These are phyloP conservation scores for Dasypolia templi DNA, from an alignment of 2,888 invertebrate species.

Conservation along the genomic window DNA sequence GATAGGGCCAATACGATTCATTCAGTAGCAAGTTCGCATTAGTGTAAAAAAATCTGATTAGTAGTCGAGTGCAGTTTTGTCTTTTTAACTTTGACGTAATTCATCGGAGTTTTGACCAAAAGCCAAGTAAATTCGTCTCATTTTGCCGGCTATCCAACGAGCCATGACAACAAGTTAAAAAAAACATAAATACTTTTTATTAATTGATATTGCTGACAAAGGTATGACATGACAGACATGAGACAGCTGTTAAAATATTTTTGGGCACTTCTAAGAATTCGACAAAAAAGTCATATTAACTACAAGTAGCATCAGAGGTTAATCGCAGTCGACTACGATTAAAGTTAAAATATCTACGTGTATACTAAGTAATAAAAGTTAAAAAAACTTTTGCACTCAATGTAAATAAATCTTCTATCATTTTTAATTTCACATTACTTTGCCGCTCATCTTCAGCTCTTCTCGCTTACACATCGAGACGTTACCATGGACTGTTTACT, in stretches of 20 bases:
- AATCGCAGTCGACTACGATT: background rate
- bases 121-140: background rate
- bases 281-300: background rate
- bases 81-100: slow-evolving; percentile 1
- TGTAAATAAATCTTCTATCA: background rate
- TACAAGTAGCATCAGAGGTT: background rate
- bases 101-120: background rate
- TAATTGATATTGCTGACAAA: background rate
- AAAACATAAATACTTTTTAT: background rate
- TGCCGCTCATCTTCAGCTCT: background rate
- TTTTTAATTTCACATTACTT: background rate
- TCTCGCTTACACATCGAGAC: too few relatives aligned
- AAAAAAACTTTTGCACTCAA: background rate
- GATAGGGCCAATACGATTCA: background rate
- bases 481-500: background rate
- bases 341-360: background rate
- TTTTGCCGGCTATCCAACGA: background rate
- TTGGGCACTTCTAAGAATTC: background rate
- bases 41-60: too few relatives aligned
- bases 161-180: too few relatives aligned
- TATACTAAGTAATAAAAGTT: too few relatives aligned
- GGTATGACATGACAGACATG: background rate
- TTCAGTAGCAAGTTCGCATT: background rate
- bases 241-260: background rate
- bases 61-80: background rate